phyloP scores from a whole-genome alignment of 2,888 invertebrate genomes.

The Camponotus fellah region DNA sequence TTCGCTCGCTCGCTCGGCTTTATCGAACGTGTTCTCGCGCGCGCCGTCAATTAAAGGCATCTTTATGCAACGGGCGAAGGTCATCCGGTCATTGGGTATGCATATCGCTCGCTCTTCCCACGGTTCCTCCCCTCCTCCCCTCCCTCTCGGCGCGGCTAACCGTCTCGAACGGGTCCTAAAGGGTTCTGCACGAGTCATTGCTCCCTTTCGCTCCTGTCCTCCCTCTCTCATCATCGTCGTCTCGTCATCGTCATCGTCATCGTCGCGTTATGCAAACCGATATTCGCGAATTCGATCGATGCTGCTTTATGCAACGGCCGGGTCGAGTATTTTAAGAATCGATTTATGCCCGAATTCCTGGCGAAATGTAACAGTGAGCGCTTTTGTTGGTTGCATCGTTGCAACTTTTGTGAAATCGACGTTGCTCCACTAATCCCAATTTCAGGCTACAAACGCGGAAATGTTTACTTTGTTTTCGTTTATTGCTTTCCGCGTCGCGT shows the following conservation, averaged over 20 bases:
- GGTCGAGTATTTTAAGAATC: conserved; percentile 66
- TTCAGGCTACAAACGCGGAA: conserved; percentile 14
- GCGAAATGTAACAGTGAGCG: conserved; percentile 4
- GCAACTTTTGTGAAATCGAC: conserved; percentile 27
- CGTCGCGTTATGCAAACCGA: conserved; percentile 54
- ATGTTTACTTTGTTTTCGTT: conserved; percentile 19
- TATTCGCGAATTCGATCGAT: conserved; percentile 41
- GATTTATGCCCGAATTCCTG: conserved; percentile 47
- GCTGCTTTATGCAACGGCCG: conserved; percentile 59
- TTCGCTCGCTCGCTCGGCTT: conserved; percentile 60
- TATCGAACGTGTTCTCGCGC: conserved; percentile 83
- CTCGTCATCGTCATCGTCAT: not conserved
- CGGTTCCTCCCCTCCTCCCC: conserved; percentile 70
- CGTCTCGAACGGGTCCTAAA: conserved; percentile 80
- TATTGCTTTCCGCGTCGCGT: not conserved
- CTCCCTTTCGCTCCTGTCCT: conserved; percentile 26
- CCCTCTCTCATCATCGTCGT: not conserved
- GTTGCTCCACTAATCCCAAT: conserved; percentile 14
- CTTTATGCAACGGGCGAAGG: conserved; percentile 85
- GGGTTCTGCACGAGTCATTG: conserved; percentile 56
- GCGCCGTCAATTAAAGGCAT: conserved; percentile 84
- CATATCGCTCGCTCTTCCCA: conserved; percentile 82
- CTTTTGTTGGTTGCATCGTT: conserved; percentile 24
- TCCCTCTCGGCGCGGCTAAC: conserved; percentile 60
- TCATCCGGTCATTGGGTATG: conserved; percentile 85